These are phyloP conservation scores for Drosophila suboccidentalis DNA, from an alignment of 2,888 invertebrate genomes.

Conservation along the genomic window DNA sequence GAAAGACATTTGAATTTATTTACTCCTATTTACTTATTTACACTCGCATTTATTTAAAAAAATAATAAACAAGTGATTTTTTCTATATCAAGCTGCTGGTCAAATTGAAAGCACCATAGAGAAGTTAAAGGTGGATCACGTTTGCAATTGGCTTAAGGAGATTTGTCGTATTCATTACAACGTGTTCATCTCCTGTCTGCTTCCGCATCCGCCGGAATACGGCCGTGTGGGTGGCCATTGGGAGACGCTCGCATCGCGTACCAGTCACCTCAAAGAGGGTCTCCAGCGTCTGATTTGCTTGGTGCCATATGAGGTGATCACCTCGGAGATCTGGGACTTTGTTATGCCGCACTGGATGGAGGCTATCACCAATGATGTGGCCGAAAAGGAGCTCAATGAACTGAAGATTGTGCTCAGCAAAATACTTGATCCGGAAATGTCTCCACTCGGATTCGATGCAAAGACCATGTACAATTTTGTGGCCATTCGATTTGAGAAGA, in stretches of 20 bases:
- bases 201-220: conserved; percentile 98
- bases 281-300: conserved; percentile 97
- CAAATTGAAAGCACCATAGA: conserved; percentile 95
- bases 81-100: conserved; percentile 85
- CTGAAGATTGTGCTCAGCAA: conserved; percentile 94
- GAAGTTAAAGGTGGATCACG: conserved; percentile 95
- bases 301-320: conserved; percentile 98
- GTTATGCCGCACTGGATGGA: conserved; percentile 99
- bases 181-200: conserved; percentile 94
- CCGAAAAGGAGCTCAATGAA: conserved; percentile 94
- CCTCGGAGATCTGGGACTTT: conserved; percentile 98
- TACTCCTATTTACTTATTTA: too few species aligned
- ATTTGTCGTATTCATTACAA: conserved; percentile 94
- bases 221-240: conserved; percentile 98
- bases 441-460: conserved; percentile 97
- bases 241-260: conserved; percentile 94
- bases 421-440: conserved; percentile 98
- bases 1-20: too few species aligned
- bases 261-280: conserved; percentile 97
- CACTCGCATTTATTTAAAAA: too few species aligned
- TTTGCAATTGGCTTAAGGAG: conserved; percentile 95
- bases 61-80: neutral
- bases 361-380: conserved; percentile 96
- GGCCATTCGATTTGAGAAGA: conserved; percentile 92
- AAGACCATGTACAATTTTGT: conserved; percentile 98